These are phyloP conservation scores for Hystrix brachyura DNA, from an alignment of 2,113 vertebrate species.

Conservation along the genomic window DNA sequence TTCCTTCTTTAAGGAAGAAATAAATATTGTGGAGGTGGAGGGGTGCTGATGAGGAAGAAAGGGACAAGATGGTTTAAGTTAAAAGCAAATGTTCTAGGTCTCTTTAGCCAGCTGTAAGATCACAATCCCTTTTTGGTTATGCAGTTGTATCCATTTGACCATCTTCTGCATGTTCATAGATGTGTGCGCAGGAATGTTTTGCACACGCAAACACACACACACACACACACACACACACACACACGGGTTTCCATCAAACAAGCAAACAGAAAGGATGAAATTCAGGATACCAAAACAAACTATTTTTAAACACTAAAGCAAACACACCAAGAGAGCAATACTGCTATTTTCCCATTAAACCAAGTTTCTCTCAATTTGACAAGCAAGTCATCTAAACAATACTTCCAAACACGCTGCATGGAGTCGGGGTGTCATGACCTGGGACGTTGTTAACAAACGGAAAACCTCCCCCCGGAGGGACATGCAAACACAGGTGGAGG, in stretches of 20 bases:
- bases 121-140: not conserved
- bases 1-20: slow-evolving; percentile 74
- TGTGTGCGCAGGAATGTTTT: not conserved
- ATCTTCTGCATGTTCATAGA: not conserved
- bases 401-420: slow-evolving; percentile 49
- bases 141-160: not conserved
- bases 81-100: slow-evolving; percentile 57
- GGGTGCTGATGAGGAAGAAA: not conserved
- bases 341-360: slow-evolving; percentile 78
- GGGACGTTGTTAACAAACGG: not conserved
- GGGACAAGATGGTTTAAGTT: slow-evolving; percentile 65
- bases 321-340: slow-evolving; percentile 69
- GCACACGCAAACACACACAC: not conserved
- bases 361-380: slow-evolving; percentile 67
- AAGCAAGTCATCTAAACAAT: slow-evolving; percentile 77
- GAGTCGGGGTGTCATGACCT: not conserved
- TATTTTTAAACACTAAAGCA: slow-evolving; percentile 82
- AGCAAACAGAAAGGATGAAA: slow-evolving; percentile 72
- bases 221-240: not conserved
- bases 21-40: not conserved
- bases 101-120: slow-evolving; percentile 41
- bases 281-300: slow-evolving; percentile 78
- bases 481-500: not conserved
- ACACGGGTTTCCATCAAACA: not conserved
- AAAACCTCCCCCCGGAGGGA: not conserved